Base-by-base conservation (phyloP, 2,797 vertebrate species). In the Podarcis lilfordi region DNA sequence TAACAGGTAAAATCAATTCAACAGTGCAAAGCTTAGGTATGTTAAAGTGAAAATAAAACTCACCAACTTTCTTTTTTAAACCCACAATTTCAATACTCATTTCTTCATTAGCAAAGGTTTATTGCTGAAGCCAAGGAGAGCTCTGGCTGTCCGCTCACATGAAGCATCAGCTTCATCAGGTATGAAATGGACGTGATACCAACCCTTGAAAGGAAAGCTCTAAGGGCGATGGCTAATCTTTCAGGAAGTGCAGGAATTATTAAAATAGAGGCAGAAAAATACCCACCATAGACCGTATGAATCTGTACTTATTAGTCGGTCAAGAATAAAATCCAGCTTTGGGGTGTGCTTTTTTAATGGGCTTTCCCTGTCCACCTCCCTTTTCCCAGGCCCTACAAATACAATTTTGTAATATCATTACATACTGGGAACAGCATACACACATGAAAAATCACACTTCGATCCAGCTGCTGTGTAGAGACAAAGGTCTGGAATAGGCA, bases 401-500 rank as follows among this genome's bases (percentile, higher is more conserved):
- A 86, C 0, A 5, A 71, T 88, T 81, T 84, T 81, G 68, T 86
- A 91, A 89, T 0, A 0, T 75, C 64, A 80, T 93, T 75, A 80
- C 80, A 66, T 59, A 68, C 43, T 82, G 92, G 76, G 89, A 94
- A 86, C 68, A 61, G 40, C 27, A 11, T 76, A 88, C 85, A 92
- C 68, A 88, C 61, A 78, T 64, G 74, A 81, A 92, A 88, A 93
- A 91, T 89, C 84, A 86, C 82, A 74, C 88, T 68, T 94, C 1
- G 15, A 94, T 92, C 89, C 88, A 86, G 45, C 78, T 55, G 82
- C 43, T 0, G 25, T 50, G 55, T 90, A 93, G 93, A 91, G 89
- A 94, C 91, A 93, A 92, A 94, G 94, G 93, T 94, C 92, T 95
- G 90, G 85, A 89, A 88, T 84, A 92, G 3, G 66, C 76, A 80